Evolutionary conservation across 2,797 vertebrate genomes (phyloP), one percentile per base, ranked within the genome.

Genomic region (Carapus acus): DNA sequence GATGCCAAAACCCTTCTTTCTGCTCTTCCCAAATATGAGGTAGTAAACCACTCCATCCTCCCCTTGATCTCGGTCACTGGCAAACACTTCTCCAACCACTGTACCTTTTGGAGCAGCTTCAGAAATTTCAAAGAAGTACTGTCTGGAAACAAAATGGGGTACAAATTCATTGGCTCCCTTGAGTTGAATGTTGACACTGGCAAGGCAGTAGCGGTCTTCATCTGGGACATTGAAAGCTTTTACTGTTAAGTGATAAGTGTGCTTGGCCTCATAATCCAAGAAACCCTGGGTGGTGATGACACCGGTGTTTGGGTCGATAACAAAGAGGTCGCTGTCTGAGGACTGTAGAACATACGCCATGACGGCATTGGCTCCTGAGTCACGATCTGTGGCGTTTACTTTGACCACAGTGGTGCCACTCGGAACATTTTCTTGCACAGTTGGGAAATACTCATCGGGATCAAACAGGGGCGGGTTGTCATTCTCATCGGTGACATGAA

Each of bases 191-290:
- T 92, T 92, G 65, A 98, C 89, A 1, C 86, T 91, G 64, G 95
- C 94, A 47, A 98, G 96, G 76, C 91, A 95, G 80, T 92, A 98
- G n/a, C 89, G 88, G 54, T 97, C 95, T 65, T 98, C 96, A 53
- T 99, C 94, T 1, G 96, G 96, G 59, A 98, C 90, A 24, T 98
- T 98, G 78, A 97, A 99, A 56, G 93, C 95, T 79, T 97, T 97
- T 21, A 97, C 89, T 0, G 89, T 97, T 65, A 98, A 80, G 65
- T 96, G 93, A 79, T 98, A 98, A 62, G 91, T 91, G 83, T 98
- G 95, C 71, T 93, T 96, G 21, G 94, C 90, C 82, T 99, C 96
- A 51, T 94, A 99, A 81, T 99, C 96, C 67, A 99, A 85, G 81
- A 99, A 99, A 12, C 96, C 96, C 80, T 98, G 96, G n/a, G 96